phyloP scores from a whole-genome alignment of 2,113 vertebrate species.

The Rousettus leschenaultii region DNA sequence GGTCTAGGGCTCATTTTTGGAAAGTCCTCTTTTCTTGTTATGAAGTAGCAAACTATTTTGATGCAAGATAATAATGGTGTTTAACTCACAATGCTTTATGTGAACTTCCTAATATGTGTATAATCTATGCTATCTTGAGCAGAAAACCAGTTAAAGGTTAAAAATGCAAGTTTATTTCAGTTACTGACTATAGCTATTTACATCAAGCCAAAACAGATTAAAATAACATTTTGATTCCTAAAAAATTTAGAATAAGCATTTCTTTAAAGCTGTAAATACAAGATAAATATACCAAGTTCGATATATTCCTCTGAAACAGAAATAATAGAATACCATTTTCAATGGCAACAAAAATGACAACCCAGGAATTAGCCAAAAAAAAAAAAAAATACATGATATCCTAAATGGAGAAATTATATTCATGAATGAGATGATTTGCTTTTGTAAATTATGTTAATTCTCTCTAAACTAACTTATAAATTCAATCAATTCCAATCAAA shows the following conservation, averaged over 20 bases:
- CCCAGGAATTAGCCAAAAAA: not conserved
- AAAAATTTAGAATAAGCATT: not conserved
- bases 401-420: not conserved
- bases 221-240: not conserved
- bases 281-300: not conserved
- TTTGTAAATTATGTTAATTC: not conserved
- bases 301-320: not conserved
- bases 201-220: not conserved
- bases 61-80: not conserved
- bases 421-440: not conserved
- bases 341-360: not conserved
- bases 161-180: conserved; percentile 17
- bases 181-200: not conserved
- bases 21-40: not conserved
- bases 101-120: not conserved
- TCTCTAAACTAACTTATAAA: not conserved
- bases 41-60: not conserved
- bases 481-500: not conserved
- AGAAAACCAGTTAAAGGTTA: not conserved
- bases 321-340: not conserved
- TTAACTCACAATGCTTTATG: not conserved
- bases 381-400: not conserved
- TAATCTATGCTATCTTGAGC: not conserved
- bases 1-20: not conserved
- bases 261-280: conserved; percentile 1